Evolutionary conservation across 92 coral and sea anemone genomes (phyloP).

Genomic region (Plumapathes pennacea): DNA sequence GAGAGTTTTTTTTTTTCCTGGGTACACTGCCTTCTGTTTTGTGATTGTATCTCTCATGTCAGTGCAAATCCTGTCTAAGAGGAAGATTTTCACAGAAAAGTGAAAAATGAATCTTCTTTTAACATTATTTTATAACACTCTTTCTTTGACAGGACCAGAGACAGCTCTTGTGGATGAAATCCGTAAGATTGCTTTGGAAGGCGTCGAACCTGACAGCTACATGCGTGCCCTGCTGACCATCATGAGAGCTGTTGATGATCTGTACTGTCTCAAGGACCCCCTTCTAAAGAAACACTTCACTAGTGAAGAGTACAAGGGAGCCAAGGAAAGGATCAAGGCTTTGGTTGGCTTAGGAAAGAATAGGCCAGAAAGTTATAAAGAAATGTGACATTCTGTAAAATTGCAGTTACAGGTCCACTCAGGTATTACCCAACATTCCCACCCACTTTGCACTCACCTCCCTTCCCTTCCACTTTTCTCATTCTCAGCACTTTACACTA

Average conservation of each 20-base stretch:
- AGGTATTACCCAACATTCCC: too few relatives aligned
- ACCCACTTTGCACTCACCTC: too few relatives aligned
- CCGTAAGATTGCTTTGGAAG: constrained; percentile 57
- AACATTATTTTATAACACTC: background rate
- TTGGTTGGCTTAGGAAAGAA: constrained; percentile 19
- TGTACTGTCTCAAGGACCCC: constrained; percentile 26
- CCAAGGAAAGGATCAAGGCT: constrained; percentile 41
- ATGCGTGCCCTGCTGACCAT: constrained; percentile 52
- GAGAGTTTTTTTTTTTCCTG: too few relatives aligned
- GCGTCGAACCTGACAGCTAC: constrained; percentile 42
- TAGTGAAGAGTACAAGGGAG: constrained; percentile 48
- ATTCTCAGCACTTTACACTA: too few relatives aligned
- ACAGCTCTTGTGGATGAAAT: constrained; percentile 45
- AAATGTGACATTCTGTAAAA: background rate
- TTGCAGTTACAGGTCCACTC: too few relatives aligned
- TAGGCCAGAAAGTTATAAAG: constrained; percentile 3
- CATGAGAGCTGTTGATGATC: constrained; percentile 44
- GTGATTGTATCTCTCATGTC: too few relatives aligned
- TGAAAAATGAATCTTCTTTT: too few relatives aligned
- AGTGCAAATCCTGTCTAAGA: too few relatives aligned
- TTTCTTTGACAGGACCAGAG: constrained; percentile 43
- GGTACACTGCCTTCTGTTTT: too few relatives aligned
- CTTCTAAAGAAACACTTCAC: constrained; percentile 55
- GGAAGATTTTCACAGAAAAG: too few relatives aligned
- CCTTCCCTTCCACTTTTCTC: too few relatives aligned